Base-by-base conservation (phyloP, 2,888 invertebrate genomes). In the Tuta absoluta region DNA sequence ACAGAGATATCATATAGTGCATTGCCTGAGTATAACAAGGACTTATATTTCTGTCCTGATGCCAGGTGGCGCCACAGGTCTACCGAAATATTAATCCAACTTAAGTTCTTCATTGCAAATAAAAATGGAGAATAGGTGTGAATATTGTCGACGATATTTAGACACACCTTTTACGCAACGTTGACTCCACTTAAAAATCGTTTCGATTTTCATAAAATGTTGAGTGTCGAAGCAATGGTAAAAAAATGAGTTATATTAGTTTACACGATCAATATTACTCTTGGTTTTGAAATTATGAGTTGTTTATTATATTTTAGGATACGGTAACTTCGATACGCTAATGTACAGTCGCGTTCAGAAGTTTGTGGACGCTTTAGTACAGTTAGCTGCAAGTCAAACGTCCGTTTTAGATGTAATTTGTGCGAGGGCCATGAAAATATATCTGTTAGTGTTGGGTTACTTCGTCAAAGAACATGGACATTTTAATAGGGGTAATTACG, bases 261-360 rank as follows among this genome's bases (percentile, higher is more conserved):
- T 56, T 56, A 56, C 33, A 17, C 23, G 56, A 33, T 28, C 24
- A 17, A 33, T 33, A 56, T 62, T 49, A 49, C 53, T 19, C 51
- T 53, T 21, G 14, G 23, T 48, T 49, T 62, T 62, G 19, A 37
- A 53, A 53, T 51, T 61, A 48, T 48, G 33, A 53, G 33, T 61
- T 33, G 33, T 61, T 48, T 62, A 57, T 61, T 51, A 57, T 58
- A 65, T 63, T 59, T 63, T 65, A 53, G 51, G 51, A 23, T 53
- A 53, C 51, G 51, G 24, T 53, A 23, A 49, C 11, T 53, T 53
- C 23, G 23, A 53, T 53, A 53, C 23, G 12, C 49, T 45, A 24
- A 53, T 53, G 51, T 53, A 53, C 51, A 53, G 51, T 11, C 21
- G 23, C 51, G 51, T 53, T 53, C 51, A 53, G 2, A 23, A 53